Conservation (phyloP, 2,797 vertebrate species). For the Paramormyrops hopkinsi region DNA sequence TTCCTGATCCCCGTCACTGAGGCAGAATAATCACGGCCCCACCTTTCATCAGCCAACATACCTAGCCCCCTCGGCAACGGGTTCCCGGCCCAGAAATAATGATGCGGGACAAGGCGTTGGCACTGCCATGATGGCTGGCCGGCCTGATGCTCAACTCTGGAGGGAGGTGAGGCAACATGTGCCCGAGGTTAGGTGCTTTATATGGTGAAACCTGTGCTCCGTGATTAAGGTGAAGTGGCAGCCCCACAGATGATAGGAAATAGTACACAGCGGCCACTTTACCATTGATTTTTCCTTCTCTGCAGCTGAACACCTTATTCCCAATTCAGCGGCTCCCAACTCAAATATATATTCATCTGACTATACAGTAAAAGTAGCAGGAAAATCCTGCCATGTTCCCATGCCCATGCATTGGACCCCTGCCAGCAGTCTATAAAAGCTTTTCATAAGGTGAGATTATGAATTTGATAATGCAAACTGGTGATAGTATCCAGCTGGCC, state of each 20-base stretch:
- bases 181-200: neutral
- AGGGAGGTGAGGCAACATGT: neutral
- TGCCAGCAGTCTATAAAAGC: neutral
- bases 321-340: neutral
- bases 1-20: neutral
- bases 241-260: neutral
- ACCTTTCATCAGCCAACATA: neutral
- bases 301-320: neutral
- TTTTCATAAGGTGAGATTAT: neutral
- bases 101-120: neutral
- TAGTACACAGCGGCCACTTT: neutral
- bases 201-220: neutral
- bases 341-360: neutral
- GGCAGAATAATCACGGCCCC: neutral
- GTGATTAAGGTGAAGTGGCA: slow-evolving; percentile 2
- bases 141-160: neutral
- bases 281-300: neutral
- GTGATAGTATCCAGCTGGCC: neutral
- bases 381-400: neutral
- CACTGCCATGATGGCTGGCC: neutral
- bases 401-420: neutral
- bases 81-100: neutral
- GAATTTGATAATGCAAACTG: neutral
- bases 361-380: neutral
- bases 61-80: neutral